Percentiles rank a stretch among this genome's conserved stretches.
These are phyloP conservation scores for human (Homo sapiens) DNA, from an alignment of 2,113 vertebrate genomes.

Conservation along the genomic window DNA sequence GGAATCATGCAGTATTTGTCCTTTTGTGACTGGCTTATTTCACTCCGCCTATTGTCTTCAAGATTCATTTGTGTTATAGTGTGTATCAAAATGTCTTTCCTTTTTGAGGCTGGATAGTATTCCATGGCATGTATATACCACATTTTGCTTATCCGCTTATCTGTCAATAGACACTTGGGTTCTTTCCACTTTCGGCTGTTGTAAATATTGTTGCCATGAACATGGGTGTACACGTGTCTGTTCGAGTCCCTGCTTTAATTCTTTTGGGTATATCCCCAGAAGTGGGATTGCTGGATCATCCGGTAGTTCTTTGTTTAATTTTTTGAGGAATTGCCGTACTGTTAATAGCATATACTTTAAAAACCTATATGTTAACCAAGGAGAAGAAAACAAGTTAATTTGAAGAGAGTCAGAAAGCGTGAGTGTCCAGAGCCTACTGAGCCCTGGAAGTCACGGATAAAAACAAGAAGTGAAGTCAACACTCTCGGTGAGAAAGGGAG, in stretches of 20 bases:
- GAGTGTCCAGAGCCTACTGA: neutral
- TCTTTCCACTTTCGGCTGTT: neutral
- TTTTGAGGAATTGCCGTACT: neutral
- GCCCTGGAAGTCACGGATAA: neutral
- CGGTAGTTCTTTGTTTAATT: neutral
- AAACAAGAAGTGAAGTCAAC: neutral
- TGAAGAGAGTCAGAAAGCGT: neutral
- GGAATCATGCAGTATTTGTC: neutral
- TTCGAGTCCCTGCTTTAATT: neutral
- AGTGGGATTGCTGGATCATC: neutral
- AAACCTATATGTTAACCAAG: neutral
- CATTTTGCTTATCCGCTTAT: neutral
- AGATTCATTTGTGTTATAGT: neutral
- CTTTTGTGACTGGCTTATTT: neutral
- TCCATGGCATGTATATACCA: neutral
- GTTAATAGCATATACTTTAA: neutral
- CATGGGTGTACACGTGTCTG: neutral
- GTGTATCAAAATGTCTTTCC: neutral
- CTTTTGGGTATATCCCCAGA: neutral
- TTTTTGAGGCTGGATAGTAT: neutral
- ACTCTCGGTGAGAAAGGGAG: neutral
- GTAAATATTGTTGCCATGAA: neutral
- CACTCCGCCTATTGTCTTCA: neutral
- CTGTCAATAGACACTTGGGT: neutral
- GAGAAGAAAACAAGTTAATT: constrained; percentile 38